Evolutionary conservation across 1,140 invertebrate species (phyloP).

Genomic region (Ceratina calcarata): DNA sequence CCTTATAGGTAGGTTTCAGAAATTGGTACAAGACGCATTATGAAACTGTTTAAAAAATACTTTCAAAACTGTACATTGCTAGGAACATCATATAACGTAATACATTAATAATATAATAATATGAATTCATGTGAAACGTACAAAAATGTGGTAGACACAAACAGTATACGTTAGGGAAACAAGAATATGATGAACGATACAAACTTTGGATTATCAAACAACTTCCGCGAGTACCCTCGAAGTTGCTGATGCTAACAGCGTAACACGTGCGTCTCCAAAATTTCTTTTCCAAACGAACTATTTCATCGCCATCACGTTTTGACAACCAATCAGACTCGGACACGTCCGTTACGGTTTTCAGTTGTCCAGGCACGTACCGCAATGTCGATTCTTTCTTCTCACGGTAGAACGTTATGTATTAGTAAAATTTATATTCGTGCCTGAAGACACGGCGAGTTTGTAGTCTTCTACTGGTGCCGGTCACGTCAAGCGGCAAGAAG

Average conservation of each 20-base stretch:
- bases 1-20: too few species aligned
- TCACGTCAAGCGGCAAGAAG: not conserved
- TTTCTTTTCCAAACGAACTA: not conserved
- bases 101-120: too few species aligned
- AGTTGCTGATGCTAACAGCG: not conserved
- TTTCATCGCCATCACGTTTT: not conserved
- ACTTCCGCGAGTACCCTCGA: too few species aligned
- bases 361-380: slow-evolving; percentile 4
- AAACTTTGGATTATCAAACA: not conserved
- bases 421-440: slow-evolving; percentile 26
- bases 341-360: not conserved
- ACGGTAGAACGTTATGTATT: not conserved
- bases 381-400: not conserved
- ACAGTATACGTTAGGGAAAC: too few species aligned
- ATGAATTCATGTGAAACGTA: too few species aligned
- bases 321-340: not conserved
- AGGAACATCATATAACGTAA: too few species aligned
- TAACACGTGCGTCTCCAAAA: not conserved
- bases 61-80: too few species aligned
- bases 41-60: too few species aligned
- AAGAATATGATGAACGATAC: too few species aligned
- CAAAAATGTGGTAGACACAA: too few species aligned
- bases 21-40: too few species aligned
- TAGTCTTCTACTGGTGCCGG: too few species aligned
- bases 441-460: not conserved